These are phyloP conservation scores for Colostygia pectinataria DNA, from an alignment of 2,888 invertebrate species.

Conservation along the genomic window DNA sequence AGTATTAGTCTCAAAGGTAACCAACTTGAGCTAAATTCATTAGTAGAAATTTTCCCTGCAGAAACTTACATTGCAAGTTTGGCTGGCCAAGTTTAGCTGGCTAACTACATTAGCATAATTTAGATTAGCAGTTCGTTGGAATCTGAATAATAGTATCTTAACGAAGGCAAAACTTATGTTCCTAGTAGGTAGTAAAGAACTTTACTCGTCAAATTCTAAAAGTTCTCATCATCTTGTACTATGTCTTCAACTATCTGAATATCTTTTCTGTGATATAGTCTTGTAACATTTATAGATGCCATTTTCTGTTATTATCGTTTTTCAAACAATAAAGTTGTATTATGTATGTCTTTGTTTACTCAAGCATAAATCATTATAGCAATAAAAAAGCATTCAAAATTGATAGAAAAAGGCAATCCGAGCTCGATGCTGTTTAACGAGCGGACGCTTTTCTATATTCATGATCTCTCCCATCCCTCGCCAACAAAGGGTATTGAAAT, in stretches of 20 bases:
- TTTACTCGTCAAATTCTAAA: no score
- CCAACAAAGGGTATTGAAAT: constrained; percentile 46
- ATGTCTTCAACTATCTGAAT: no score
- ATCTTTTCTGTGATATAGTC: no score
- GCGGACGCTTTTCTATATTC: constrained; percentile 52
- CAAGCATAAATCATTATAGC: constrained; percentile 24
- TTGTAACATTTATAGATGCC: no score
- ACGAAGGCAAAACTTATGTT: not conserved
- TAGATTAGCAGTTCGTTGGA: not conserved
- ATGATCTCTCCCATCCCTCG: constrained; percentile 22
- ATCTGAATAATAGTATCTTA: not conserved
- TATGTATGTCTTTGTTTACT: constrained; percentile 6
- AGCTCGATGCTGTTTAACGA: constrained; percentile 47
- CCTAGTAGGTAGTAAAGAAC: no score
- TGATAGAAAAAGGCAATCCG: constrained; percentile 51
- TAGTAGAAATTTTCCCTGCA: constrained; percentile 7
- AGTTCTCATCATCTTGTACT: no score
- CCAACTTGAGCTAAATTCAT: constrained; percentile 8
- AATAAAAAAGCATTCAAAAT: constrained; percentile 43
- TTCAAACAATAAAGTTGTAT: not conserved
- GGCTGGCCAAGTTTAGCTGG: not conserved
- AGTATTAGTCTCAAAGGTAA: not conserved
- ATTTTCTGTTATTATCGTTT: no score
- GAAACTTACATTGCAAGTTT: constrained; percentile 6
- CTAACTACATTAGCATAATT: not conserved